Evolutionary conservation across 2,888 invertebrate species (phyloP).

Genomic region (Azorinus chamasolen): DNA sequence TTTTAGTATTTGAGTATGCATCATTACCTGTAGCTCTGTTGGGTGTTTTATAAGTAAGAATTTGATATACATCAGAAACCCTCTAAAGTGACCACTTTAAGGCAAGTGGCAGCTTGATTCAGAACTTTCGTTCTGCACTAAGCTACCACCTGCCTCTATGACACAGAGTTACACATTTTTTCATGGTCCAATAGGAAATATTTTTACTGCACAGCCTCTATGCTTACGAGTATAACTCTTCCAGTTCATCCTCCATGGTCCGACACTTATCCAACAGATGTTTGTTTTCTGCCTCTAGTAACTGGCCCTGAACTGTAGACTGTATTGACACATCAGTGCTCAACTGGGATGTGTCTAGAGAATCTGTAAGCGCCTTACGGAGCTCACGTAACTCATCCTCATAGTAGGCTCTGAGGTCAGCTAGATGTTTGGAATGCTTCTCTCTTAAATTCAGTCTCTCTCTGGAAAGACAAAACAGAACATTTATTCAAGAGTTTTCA

Average conservation of each 20-base stretch:
- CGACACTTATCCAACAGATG: constrained; percentile 69
- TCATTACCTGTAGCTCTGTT: too few species aligned
- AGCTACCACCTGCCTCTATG: too few species aligned
- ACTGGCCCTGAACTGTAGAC: constrained; percentile 58
- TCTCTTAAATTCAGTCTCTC: constrained; percentile 75
- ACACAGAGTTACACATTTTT: too few species aligned
- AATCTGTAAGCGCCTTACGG: constrained; percentile 65
- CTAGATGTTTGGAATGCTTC: constrained; percentile 82
- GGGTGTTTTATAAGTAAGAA: too few species aligned
- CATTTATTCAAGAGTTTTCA: too few species aligned
- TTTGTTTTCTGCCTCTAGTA: constrained; percentile 75
- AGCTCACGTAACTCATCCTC: constrained; percentile 80
- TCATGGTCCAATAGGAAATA: too few species aligned
- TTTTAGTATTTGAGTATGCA: too few species aligned
- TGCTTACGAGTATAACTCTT: constrained; percentile 72
- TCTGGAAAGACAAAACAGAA: constrained; percentile 54
- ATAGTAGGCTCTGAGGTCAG: constrained; percentile 81
- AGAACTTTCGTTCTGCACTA: too few species aligned
- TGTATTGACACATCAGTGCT: constrained; percentile 43
- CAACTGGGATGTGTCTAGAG: constrained; percentile 50
- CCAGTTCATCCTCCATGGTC: constrained; percentile 72
- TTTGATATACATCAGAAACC: too few species aligned
- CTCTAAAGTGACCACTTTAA: too few species aligned
- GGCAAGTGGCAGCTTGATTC: too few species aligned
- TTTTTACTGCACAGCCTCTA: too few species aligned